These are phyloP conservation scores for Sebastes matsubarae DNA, from an alignment of 2,797 vertebrate species.

Conservation along the genomic window DNA sequence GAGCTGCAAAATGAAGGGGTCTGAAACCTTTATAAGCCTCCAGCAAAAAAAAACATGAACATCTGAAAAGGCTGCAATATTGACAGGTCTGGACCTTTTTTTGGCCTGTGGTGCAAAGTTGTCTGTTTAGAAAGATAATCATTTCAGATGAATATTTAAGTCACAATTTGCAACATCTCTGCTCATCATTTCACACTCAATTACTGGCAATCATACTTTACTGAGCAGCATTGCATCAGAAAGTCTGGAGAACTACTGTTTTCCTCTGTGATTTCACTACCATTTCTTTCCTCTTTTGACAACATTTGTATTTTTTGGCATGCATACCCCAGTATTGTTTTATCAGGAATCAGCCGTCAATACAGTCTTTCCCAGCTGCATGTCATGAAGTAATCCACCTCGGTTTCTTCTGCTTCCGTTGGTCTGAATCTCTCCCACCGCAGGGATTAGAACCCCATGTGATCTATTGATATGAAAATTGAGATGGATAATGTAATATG, in stretches of 20 bases:
- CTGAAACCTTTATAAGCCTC: constrained; percentile 20
- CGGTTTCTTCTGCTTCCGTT: constrained; percentile 38
- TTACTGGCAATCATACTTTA: neutral
- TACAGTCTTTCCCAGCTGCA: constrained; percentile 37
- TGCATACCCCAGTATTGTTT: neutral
- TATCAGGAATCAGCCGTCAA: constrained; percentile 2
- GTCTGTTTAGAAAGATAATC: neutral
- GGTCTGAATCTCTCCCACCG: constrained; percentile 11
- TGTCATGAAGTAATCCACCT: constrained; percentile 41
- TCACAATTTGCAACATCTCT: neutral
- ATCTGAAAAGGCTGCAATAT: constrained; percentile 11
- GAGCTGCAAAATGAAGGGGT: constrained; percentile 33
- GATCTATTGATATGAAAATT: constrained; percentile 4
- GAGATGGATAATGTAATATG: neutral
- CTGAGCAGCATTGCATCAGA: neutral
- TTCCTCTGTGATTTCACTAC: neutral
- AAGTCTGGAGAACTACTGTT: neutral
- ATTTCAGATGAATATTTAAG: neutral
- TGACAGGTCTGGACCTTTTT: constrained; percentile 7
- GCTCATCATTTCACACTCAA: neutral
- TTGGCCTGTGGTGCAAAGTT: neutral
- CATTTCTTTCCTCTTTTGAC: neutral
- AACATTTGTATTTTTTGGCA: constrained; percentile 12
- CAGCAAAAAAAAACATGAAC: neutral
- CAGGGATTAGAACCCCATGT: neutral